Evolutionary conservation across 2,797 vertebrate species (phyloP), one percentile per base, ranked within the genome.

Genomic region (Gadopsis bispinosus): DNA sequence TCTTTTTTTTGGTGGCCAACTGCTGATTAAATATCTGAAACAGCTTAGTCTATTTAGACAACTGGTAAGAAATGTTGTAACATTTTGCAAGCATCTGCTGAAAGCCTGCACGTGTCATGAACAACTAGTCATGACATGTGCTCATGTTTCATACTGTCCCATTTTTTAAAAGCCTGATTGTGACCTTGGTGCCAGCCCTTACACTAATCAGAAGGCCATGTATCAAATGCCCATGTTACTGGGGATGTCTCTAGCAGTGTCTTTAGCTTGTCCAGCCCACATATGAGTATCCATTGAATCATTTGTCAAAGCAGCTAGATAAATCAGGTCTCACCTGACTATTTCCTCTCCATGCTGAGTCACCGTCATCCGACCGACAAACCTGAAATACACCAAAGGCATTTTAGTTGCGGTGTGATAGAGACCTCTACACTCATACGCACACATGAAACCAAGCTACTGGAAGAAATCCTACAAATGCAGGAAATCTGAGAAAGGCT

Each of bases 291-390:
- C 39, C 3, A 5, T 62, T 29, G 14, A 58, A 51, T 63, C 10
- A 70, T 17, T 11, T 39, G 26, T 17, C 43, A 74, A 13, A 62
- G 37, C 19, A 39, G 17, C 8, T 50, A 51, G 37, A 90, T 59
- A 50, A 55, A 69, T 53, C 13, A 67, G 75, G 39, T 58, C 95
- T 96, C 94, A 99, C 98, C 97, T 96, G 80, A 99, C 97, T 16
- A 99, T 96, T 91, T 99, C 97, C 84, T 98, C 97, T 75, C 92
- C 95, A 22, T 96, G 95, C 4, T 97, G 96, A 80, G 93, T 97
- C 89, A 99, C 82, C 4, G 96, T 98, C 82, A 99, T 96, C 89
- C 97, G 95, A 75, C 98, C 98, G 77, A 99, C 96, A 93, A 98
- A 99, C 93, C 98, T 99, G 86, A 16, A 84, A 89, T 78, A 80